Conservation (phyloP, 2,797 vertebrate genomes). For the Smutsia temminckii region DNA sequence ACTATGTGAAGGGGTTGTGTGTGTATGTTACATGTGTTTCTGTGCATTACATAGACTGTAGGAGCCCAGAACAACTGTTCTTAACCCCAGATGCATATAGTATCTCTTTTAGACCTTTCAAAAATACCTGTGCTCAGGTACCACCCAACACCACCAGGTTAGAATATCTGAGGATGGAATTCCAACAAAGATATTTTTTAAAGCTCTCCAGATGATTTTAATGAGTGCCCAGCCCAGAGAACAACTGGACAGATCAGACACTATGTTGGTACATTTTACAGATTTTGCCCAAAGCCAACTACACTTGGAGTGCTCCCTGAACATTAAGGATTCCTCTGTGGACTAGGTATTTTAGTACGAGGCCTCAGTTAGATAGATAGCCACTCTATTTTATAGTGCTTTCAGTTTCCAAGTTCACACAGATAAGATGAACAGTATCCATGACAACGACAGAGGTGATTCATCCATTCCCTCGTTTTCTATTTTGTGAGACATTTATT, state of each 20-base stretch:
- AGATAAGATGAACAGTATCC: constrained; percentile 71
- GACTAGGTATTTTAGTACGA: constrained; percentile 51
- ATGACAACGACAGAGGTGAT: constrained; percentile 73
- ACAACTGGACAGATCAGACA: neutral
- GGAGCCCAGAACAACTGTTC: neutral
- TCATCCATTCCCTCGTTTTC: constrained; percentile 57
- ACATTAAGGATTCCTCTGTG: constrained; percentile 24
- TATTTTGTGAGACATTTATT: constrained; percentile 69
- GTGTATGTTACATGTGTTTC: neutral
- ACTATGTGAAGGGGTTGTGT: neutral
- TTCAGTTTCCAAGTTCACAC: constrained; percentile 62
- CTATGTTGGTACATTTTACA: neutral
- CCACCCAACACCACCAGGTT: neutral
- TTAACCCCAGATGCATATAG: neutral
- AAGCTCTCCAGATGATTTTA: constrained; percentile 32
- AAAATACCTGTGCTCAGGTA: neutral
- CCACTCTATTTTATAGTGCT: constrained; percentile 46
- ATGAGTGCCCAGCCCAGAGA: neutral
- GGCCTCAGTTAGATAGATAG: constrained; percentile 61
- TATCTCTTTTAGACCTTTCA: neutral
- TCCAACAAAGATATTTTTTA: neutral
- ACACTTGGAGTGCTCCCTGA: constrained; percentile 42
- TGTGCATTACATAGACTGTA: neutral
- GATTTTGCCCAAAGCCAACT: neutral
- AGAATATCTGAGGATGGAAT: neutral